A percentile compares a stretch with the other conserved stretches of the same genome.
Conservation (phyloP, 92 coral and sea anemone species). For the Diadumene lineata region DNA sequence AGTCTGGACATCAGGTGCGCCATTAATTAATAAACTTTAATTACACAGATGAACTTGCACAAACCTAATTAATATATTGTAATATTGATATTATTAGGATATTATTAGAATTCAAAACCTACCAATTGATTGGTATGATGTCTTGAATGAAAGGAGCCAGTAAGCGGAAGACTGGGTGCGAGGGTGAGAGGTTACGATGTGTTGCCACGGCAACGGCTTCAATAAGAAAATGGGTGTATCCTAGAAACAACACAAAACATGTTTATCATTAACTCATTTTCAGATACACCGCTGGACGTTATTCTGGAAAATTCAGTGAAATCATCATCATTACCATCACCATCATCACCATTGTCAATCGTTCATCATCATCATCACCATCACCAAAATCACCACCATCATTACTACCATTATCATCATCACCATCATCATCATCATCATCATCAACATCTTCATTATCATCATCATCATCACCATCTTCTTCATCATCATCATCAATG, state of each 20-base stretch:
- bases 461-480: background rate
- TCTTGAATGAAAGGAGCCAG: slow-evolving; percentile 89
- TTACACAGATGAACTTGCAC: no score
- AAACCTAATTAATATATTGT: no score
- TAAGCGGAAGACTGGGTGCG: slow-evolving; percentile 93
- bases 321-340: background rate
- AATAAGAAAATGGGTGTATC: slow-evolving; percentile 79
- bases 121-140: slow-evolving; percentile 90
- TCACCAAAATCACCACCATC: background rate
- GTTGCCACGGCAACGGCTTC: slow-evolving; percentile 92
- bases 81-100: background rate
- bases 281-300: no score
- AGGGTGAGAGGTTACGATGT: slow-evolving; percentile 95
- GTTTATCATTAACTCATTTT: no score
- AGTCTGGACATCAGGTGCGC: no score
- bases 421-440: background rate
- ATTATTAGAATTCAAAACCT: slow-evolving; percentile 11
- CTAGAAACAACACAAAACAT: slow-evolving; percentile 28
- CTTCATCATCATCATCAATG: background rate
- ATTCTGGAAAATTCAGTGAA: background rate
- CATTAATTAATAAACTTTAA: no score
- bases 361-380: background rate
- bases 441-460: background rate
- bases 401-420: background rate
- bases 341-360: background rate